phyloP scores from a whole-genome alignment of 2,113 vertebrate genomes.

The Emydura subglobosa region DNA sequence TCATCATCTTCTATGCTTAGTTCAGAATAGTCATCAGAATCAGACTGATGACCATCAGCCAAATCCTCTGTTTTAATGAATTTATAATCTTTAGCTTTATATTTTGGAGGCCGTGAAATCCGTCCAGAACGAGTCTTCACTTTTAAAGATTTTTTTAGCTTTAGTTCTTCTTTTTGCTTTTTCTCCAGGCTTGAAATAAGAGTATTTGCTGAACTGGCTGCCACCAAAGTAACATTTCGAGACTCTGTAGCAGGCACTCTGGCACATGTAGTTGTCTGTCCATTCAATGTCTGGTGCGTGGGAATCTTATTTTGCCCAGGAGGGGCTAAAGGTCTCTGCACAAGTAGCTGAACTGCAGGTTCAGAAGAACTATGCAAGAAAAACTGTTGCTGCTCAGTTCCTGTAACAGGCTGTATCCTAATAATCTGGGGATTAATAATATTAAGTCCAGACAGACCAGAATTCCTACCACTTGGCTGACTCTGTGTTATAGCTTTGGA shows the following conservation, averaged over 20 bases:
- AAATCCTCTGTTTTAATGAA: conserved; percentile 96
- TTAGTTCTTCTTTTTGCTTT: conserved; percentile 76
- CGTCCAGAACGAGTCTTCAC: conserved; percentile 94
- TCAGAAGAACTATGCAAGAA: conserved; percentile 77
- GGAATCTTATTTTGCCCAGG: conserved; percentile 76
- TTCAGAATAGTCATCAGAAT: conserved; percentile 97
- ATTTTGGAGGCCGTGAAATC: conserved; percentile 93
- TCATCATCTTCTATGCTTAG: conserved; percentile 93
- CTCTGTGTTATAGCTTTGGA: conserved; percentile 63
- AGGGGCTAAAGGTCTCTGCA: conserved; percentile 80
- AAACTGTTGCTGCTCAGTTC: conserved; percentile 79
- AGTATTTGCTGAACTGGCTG: conserved; percentile 37
- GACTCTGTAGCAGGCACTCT: not conserved
- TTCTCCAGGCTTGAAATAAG: conserved; percentile 55
- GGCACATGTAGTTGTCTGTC: not conserved
- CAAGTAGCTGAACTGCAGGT: conserved; percentile 82
- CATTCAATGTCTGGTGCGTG: conserved; percentile 20
- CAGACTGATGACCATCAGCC: conserved; percentile 90
- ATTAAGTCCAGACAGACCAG: conserved; percentile 74
- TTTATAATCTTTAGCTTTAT: conserved; percentile 97
- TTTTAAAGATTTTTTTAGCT: conserved; percentile 85
- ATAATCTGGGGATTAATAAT: conserved; percentile 85
- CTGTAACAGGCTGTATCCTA: conserved; percentile 82
- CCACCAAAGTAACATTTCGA: not conserved
- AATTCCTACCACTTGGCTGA: conserved; percentile 68